phyloP scores from a whole-genome alignment of 2,797 vertebrate species.

The Notoglanidium macrostoma region DNA sequence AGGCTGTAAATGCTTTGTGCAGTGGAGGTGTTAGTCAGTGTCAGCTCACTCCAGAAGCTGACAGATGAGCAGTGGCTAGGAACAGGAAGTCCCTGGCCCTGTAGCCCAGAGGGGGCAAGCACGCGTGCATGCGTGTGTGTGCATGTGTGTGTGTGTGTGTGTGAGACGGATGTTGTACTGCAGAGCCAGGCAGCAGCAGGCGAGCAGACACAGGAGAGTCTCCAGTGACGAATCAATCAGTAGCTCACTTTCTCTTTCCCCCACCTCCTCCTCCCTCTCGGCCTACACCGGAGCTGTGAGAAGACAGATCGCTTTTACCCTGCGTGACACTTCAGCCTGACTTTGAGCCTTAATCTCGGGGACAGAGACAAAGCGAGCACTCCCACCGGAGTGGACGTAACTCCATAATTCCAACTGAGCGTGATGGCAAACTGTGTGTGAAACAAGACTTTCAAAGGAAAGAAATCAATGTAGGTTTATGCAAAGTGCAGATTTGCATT shows the following conservation, averaged over 20 bases:
- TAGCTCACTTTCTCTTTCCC: conserved; percentile 49
- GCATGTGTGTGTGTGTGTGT: conserved; percentile 42
- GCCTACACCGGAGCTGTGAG: conserved; percentile 44
- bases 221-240: conserved; percentile 64
- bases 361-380: conserved; percentile 43
- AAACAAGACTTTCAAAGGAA: conserved; percentile 6
- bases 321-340: conserved; percentile 49
- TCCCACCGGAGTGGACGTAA: conserved; percentile 36
- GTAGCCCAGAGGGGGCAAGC: conserved; percentile 38
- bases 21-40: conserved; percentile 67
- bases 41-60: conserved; percentile 65
- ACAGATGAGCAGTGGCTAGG: conserved; percentile 66
- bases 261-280: conserved; percentile 29
- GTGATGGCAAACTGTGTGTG: conserved; percentile 37
- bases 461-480: conserved; percentile 32
- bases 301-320: conserved; percentile 45
- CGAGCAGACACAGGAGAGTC: conserved; percentile 57
- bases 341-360: conserved; percentile 56
- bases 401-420: conserved; percentile 64
- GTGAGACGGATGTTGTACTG: conserved; percentile 48
- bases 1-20: conserved; percentile 77
- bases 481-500: conserved; percentile 19
- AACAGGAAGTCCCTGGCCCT: conserved; percentile 60
- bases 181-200: conserved; percentile 48
- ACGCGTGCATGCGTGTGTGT: conserved; percentile 32